Evolutionary conservation across 2,888 invertebrate genomes (phyloP), one percentile per base, ranked within the genome.

Genomic region (Beris morrisii): DNA sequence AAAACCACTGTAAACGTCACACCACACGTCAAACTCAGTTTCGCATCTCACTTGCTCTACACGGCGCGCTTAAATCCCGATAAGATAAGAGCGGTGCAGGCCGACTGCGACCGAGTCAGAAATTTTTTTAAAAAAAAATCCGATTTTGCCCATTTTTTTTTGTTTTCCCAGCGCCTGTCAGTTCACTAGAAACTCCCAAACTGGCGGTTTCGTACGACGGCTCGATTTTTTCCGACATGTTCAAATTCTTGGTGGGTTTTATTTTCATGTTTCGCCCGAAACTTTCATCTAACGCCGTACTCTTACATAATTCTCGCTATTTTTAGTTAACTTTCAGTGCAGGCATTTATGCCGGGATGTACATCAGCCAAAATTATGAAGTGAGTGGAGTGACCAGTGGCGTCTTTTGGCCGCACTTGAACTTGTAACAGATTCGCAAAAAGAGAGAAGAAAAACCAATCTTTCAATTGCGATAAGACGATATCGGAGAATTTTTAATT

Each of bases 301-400:
- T 67, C 67, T 69, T 71, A 70, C 69, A 58, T 69, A 72, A 71
- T 69, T 67, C 50, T 15, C 4, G 56, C 67, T 73, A 69, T 68
- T 77, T 78, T 52, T 79, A 90, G 90, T 71, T 89, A 61, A 84
- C 86, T 15, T 87, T 90, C 75, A 80, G 87, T 44, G 76, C 85
- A 71, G 91, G 91, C 38, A 77, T 90, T 31, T 91, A 91, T 75
- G 83, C 88, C 58, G 91, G 91, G 52, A 83, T 91, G 67, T 91
- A 89, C 76, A 74, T 89, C 66, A 83, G 84, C 69, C 91, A 91
- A 80, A 90, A 90, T 78, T 91, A 89, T 81, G 84, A 90, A 81
- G 89, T 88, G 81, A 79, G 57, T 31, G 11, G 22, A 13, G 59
- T 22, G 22, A 22, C 22, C 22, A 22, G 22, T 22, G 22, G 22